Conservation (phyloP, 1,140 invertebrate species). For the Carposina sasakii region DNA sequence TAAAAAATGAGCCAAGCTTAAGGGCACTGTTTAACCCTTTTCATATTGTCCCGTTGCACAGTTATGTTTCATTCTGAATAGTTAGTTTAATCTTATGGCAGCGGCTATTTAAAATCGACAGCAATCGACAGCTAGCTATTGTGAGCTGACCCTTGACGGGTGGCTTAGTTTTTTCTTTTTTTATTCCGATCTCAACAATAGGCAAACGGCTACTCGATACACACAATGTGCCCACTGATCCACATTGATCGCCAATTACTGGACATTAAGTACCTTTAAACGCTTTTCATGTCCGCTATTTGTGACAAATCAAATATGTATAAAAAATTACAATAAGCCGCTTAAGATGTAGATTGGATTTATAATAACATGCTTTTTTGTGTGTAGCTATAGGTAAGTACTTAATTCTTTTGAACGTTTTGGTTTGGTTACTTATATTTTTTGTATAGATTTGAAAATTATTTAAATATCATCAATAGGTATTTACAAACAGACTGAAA, state of each 20-base stretch:
- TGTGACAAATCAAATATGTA: conserved; percentile 69
- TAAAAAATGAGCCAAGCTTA: too few species aligned
- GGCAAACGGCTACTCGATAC: conserved; percentile 46
- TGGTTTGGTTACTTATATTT: too few species aligned
- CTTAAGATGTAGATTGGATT: conserved; percentile 58
- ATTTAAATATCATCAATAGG: too few species aligned
- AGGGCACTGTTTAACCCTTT: too few species aligned
- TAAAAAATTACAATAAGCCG: conserved; percentile 41
- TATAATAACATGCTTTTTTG: too few species aligned
- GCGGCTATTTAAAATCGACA: conserved; percentile 30
- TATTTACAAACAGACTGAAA: too few species aligned
- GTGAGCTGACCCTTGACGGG: conserved; percentile 46
- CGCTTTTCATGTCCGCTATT: conserved; percentile 65
- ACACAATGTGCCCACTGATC: conserved; percentile 71
- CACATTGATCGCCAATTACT: conserved; percentile 72
- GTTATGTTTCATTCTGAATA: too few species aligned
- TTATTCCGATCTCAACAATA: conserved; percentile 53
- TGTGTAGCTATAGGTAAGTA: too few species aligned
- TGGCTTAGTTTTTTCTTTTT: conserved; percentile 46
- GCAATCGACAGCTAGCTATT: conserved; percentile 49
- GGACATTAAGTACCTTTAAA: conserved; percentile 72
- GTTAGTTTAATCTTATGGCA: conserved; percentile 15
- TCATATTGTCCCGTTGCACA: too few species aligned
- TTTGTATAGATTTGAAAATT: too few species aligned
- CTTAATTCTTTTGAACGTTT: too few species aligned